A percentile compares a stretch with the other conserved stretches of the same genome.
Conservation (phyloP, 2,113 vertebrate species). For the Thunnus thynnus region DNA sequence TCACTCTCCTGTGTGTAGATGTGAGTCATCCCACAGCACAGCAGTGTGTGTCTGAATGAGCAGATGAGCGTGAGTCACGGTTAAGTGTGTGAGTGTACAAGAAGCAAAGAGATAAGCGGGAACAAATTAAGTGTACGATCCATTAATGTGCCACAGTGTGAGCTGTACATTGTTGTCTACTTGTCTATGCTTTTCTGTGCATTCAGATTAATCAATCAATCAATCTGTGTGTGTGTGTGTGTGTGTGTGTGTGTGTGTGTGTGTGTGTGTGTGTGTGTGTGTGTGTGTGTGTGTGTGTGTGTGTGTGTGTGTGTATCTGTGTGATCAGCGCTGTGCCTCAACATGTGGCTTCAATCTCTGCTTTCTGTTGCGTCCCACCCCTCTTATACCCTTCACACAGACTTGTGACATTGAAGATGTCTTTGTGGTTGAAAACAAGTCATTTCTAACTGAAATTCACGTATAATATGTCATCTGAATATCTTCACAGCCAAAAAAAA, state of each 20-base stretch:
- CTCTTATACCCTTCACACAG: slow-evolving; percentile 60
- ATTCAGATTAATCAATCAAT: slow-evolving; percentile 71
- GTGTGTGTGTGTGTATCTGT: slow-evolving; percentile 12
- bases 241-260: slow-evolving; percentile 19
- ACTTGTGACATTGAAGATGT: slow-evolving; percentile 57
- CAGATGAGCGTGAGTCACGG: slow-evolving; percentile 47
- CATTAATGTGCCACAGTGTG: neutral
- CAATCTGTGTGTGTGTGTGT: slow-evolving; percentile 24
- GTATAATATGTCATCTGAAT: neutral
- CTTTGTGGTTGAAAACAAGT: slow-evolving; percentile 65
- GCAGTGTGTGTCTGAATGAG: slow-evolving; percentile 31
- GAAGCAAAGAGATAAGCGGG: neutral
- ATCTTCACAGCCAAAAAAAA: neutral
- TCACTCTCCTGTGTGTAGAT: slow-evolving; percentile 36
- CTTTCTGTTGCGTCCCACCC: slow-evolving; percentile 60
- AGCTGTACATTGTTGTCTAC: slow-evolving; percentile 26
- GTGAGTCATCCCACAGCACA: slow-evolving; percentile 49
- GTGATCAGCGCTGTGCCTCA: slow-evolving; percentile 41
- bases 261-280: slow-evolving; percentile 18
- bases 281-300: slow-evolving; percentile 21
- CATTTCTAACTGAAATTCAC: slow-evolving; percentile 21
- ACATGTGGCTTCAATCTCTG: slow-evolving; percentile 80
- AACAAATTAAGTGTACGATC: neutral
- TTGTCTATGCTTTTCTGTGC: slow-evolving; percentile 38
- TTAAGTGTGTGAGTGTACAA: slow-evolving; percentile 3